These are phyloP conservation scores for Caenorhabditis japonica DNA, from an alignment of 2,888 invertebrate genomes.

Conservation along the genomic window DNA sequence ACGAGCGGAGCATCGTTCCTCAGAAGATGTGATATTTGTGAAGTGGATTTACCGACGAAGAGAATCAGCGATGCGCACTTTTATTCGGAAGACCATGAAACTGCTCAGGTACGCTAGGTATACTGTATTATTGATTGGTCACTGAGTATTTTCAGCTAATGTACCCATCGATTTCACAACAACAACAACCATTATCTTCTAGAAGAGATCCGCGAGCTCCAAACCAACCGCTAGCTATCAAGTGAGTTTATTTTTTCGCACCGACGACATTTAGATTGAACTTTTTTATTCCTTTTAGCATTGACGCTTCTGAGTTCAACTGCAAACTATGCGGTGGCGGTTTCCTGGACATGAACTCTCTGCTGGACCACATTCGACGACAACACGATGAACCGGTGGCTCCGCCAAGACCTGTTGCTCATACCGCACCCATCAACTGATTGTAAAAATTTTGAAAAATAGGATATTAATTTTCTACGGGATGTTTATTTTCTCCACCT, in stretches of 20 bases:
- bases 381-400: slow-evolving; percentile 51
- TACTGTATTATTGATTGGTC: not conserved
- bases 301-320: slow-evolving; percentile 30
- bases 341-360: slow-evolving; percentile 54
- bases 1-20: slow-evolving; percentile 14
- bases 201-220: slow-evolving; percentile 17
- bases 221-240: slow-evolving; percentile 3
- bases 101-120: slow-evolving; percentile 38
- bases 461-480: no score
- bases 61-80: slow-evolving; percentile 51
- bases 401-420: slow-evolving; percentile 51
- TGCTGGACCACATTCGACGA: slow-evolving; percentile 56
- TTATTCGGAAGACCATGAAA: slow-evolving; percentile 64
- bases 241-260: slow-evolving; percentile 4
- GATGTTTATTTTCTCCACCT: no score
- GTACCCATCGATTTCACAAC: slow-evolving; percentile 31
- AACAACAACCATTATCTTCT: not conserved
- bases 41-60: slow-evolving; percentile 52
- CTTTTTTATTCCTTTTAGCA: not conserved
- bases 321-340: slow-evolving; percentile 57
- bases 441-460: no score
- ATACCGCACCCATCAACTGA: slow-evolving; percentile 54
- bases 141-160: slow-evolving; percentile 15
- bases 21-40: slow-evolving; percentile 57
- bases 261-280: no score